A percentile compares a stretch with the other conserved stretches of the same genome.
Conservation (phyloP, 2,797 vertebrate genomes). For the Margarornis squamiger region DNA sequence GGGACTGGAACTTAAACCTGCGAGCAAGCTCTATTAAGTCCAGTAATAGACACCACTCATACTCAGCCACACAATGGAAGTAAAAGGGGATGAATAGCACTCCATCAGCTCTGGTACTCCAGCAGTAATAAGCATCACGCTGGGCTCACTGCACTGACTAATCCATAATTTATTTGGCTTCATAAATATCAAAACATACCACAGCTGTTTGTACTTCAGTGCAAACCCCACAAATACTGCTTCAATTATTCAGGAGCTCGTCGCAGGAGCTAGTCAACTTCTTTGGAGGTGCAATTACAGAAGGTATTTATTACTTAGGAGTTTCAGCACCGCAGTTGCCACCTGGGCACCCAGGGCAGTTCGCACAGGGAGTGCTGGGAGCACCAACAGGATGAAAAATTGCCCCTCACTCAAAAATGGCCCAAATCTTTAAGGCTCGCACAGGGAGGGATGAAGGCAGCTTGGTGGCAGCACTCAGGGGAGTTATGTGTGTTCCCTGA, state of each 20-base stretch:
- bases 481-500: background rate
- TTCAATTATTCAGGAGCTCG: slow-evolving; percentile 58
- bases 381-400: background rate
- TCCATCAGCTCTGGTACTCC: background rate
- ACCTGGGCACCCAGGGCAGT: background rate
- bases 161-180: slow-evolving; percentile 64
- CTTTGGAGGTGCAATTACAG: slow-evolving; percentile 21
- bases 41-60: slow-evolving; percentile 23
- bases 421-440: background rate
- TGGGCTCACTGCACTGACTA: slow-evolving; percentile 43
- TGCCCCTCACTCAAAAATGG: background rate
- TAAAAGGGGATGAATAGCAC: slow-evolving; percentile 2
- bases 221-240: slow-evolving; percentile 49
- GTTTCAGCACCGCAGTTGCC: background rate
- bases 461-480: accelerated
- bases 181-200: slow-evolving; percentile 64
- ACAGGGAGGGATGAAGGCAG: background rate
- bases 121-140: slow-evolving; percentile 52
- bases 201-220: slow-evolving; percentile 60
- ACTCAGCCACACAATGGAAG: slow-evolving; percentile 22
- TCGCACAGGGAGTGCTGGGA: background rate
- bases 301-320: background rate
- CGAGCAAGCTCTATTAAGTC: slow-evolving; percentile 51
- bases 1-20: slow-evolving; percentile 36
- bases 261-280: background rate